Conservation (phyloP, 1,140 invertebrate species). For the Philopotamus ludificatus region DNA sequence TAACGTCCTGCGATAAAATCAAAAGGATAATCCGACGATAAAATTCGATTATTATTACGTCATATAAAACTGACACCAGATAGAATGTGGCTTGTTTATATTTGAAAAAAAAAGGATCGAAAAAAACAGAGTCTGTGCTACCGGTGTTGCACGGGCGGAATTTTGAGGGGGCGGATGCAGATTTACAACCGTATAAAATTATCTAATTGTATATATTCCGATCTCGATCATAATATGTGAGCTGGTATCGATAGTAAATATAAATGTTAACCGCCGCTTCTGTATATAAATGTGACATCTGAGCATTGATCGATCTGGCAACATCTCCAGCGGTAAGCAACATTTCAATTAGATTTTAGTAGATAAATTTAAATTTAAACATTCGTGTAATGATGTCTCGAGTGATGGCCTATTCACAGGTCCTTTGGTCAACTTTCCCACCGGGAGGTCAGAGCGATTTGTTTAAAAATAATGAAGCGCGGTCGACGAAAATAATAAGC, state of each 20-base stretch:
- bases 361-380: too few relatives aligned
- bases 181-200: not conserved
- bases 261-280: not conserved
- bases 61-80: not conserved
- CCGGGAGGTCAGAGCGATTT: too few relatives aligned
- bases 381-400: too few relatives aligned
- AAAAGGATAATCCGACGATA: too few relatives aligned
- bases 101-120: not conserved
- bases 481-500: not conserved
- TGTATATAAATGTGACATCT: constrained; percentile 14
- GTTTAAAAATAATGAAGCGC: too few relatives aligned
- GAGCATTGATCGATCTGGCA: constrained; percentile 19
- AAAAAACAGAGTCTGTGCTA: not conserved
- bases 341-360: too few relatives aligned
- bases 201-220: not conserved
- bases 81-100: not conserved
- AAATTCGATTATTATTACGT: not conserved
- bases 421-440: too few relatives aligned
- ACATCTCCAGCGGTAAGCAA: not conserved
- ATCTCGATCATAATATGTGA: too few relatives aligned
- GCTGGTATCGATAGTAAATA: constrained; percentile 17
- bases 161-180: not conserved
- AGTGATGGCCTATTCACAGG: too few relatives aligned
- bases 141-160: not conserved
- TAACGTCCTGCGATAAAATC: not conserved